phyloP scores from a whole-genome alignment of 1,140 invertebrate genomes.

The Bombus sibiricus region DNA sequence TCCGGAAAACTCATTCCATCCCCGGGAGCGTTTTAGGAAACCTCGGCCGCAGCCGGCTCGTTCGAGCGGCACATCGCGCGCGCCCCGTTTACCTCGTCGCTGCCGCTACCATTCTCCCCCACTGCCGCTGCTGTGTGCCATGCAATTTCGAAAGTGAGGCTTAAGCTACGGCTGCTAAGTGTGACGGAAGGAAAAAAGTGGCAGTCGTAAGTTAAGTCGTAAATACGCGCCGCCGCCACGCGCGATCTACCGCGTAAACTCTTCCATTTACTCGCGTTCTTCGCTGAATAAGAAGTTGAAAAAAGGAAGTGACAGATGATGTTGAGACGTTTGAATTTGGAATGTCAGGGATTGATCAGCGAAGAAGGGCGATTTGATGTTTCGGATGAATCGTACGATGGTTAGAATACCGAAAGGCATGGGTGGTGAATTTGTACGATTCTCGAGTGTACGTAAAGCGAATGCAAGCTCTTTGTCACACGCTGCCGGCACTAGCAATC shows the following conservation, averaged over 20 bases:
- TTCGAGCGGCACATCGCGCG: slow-evolving; percentile 44
- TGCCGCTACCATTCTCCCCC: neutral
- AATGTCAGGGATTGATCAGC: neutral
- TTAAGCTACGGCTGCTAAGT: slow-evolving; percentile 38
- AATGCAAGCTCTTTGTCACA: slow-evolving; percentile 13
- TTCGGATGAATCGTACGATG: neutral
- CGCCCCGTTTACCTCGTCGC: no score
- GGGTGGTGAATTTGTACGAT: neutral
- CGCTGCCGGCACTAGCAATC: neutral
- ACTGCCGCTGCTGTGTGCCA: no score
- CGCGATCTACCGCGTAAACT: neutral
- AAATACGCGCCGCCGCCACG: neutral
- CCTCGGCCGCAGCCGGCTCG: slow-evolving; percentile 41
- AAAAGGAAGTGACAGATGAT: neutral
- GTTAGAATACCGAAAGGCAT: no score
- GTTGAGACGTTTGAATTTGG: neutral
- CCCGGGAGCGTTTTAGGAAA: slow-evolving; percentile 56
- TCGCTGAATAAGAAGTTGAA: neutral
- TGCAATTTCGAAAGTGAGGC: slow-evolving; percentile 54
- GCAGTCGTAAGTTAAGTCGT: slow-evolving; percentile 38
- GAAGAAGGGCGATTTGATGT: neutral
- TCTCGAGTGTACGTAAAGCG: neutral
- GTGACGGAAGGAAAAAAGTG: slow-evolving; percentile 34
- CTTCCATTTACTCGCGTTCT: no score
- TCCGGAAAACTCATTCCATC: slow-evolving; percentile 75